Evolutionary conservation across 2,797 vertebrate species (phyloP).

Genomic region (Urocyon cinereoargenteus): DNA sequence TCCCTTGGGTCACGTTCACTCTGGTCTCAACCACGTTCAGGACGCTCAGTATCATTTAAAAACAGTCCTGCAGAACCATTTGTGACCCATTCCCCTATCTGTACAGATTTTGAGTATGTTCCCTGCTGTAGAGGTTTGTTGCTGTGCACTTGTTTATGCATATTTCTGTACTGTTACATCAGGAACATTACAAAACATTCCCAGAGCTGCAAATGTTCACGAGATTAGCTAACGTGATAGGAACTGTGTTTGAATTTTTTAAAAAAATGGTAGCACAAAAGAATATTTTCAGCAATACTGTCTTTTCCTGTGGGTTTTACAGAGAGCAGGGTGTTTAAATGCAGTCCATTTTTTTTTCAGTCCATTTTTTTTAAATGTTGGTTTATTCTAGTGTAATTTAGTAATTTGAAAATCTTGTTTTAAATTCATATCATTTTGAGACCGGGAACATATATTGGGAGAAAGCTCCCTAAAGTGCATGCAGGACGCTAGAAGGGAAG

Average conservation of each 20-base stretch:
- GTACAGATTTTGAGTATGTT: neutral
- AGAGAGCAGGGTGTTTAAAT: neutral
- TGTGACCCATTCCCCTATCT: accelerated
- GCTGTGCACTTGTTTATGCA: neutral
- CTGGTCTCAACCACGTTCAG: neutral
- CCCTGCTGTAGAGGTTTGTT: neutral
- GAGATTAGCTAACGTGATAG: neutral
- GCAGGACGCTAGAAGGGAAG: no score
- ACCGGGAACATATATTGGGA: no score
- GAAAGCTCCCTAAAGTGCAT: no score
- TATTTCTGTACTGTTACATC: accelerated
- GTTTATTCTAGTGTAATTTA: neutral
- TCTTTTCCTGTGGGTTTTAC: neutral
- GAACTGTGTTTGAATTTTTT: neutral
- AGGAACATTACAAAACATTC: neutral
- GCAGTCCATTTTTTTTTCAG: neutral
- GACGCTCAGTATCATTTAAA: neutral
- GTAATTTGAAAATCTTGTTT: neutral
- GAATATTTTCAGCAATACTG: neutral
- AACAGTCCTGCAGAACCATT: neutral
- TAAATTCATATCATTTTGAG: neutral
- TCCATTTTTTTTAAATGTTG: neutral
- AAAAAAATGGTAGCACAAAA: neutral
- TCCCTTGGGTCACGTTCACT: neutral
- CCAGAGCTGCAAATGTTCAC: neutral